phyloP scores from a whole-genome alignment of 23 tunicate species.

The Oikopleura vanhoeffeni region DNA sequence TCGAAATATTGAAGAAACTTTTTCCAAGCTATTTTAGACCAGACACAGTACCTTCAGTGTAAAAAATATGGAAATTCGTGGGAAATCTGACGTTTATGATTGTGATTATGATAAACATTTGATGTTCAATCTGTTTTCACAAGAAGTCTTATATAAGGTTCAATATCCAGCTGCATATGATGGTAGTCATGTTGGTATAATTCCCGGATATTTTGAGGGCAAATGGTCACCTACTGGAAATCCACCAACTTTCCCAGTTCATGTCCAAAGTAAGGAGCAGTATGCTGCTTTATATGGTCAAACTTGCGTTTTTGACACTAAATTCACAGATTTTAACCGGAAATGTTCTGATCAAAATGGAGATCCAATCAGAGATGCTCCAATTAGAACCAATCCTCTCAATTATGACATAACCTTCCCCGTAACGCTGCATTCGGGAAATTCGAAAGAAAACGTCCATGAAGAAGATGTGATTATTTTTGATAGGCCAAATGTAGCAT shows the following conservation, averaged over 20 bases:
- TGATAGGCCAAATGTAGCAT: too few relatives aligned
- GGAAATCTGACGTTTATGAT: neutral
- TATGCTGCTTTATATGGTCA: neutral
- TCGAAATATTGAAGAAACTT: too few relatives aligned
- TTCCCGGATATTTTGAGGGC: too few relatives aligned
- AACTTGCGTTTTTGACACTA: neutral
- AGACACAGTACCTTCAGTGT: too few relatives aligned
- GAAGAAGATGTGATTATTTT: neutral
- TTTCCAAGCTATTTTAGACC: too few relatives aligned
- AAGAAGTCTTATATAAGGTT: too few relatives aligned
- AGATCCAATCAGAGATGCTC: neutral
- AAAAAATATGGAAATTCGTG: neutral
- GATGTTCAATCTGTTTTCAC: too few relatives aligned
- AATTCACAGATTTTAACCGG: neutral
- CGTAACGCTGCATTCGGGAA: neutral
- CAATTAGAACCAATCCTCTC: neutral
- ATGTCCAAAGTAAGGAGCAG: neutral
- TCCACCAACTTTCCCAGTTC: neutral
- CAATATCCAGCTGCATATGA: too few relatives aligned
- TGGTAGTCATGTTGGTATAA: neutral
- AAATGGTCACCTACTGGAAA: too few relatives aligned
- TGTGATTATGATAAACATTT: neutral
- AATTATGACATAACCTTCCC: neutral
- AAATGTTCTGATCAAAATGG: neutral
- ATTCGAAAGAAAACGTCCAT: neutral